A percentile compares a stretch with the other conserved stretches of the same genome.
phyloP scores from a whole-genome alignment of 2,888 invertebrate genomes.

The Pseudeuparius sepicola region DNA sequence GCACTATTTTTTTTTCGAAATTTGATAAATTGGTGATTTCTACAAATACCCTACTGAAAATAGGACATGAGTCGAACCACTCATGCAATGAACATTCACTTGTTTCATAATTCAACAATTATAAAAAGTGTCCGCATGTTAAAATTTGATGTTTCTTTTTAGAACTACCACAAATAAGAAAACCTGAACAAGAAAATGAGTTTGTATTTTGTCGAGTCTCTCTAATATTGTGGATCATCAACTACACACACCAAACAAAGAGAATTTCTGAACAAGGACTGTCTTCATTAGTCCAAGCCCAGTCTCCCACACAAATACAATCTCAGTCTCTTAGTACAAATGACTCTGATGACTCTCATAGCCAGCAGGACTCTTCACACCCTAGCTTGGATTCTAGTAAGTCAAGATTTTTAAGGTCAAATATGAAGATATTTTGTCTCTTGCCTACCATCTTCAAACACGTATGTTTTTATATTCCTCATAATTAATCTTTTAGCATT shows the following conservation, averaged over 20 bases:
- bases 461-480: not conserved
- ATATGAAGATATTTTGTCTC: conserved; percentile 4
- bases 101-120: no score
- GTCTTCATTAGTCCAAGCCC: not conserved
- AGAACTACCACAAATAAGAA: conserved; percentile 67
- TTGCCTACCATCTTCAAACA: not conserved
- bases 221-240: conserved; percentile 83
- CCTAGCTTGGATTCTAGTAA: conserved; percentile 53
- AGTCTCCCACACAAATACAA: conserved; percentile 23
- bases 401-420: conserved; percentile 15
- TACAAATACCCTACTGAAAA: no score
- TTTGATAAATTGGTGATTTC: no score
- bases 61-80: no score
- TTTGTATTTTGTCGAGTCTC: conserved; percentile 68
- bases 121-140: no score
- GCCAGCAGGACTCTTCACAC: conserved; percentile 48
- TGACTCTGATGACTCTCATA: conserved; percentile 31
- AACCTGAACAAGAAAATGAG: conserved; percentile 59
- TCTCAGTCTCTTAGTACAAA: conserved; percentile 28
- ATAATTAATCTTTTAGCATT: conserved; percentile 29
- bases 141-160: no score
- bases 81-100: no score
- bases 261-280: conserved; percentile 29
- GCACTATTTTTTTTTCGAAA: no score
- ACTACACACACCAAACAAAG: conserved; percentile 68